phyloP scores from a whole-genome alignment of 35 echinoderm and acorn worm genomes.

The Heliocidaris tuberculata region DNA sequence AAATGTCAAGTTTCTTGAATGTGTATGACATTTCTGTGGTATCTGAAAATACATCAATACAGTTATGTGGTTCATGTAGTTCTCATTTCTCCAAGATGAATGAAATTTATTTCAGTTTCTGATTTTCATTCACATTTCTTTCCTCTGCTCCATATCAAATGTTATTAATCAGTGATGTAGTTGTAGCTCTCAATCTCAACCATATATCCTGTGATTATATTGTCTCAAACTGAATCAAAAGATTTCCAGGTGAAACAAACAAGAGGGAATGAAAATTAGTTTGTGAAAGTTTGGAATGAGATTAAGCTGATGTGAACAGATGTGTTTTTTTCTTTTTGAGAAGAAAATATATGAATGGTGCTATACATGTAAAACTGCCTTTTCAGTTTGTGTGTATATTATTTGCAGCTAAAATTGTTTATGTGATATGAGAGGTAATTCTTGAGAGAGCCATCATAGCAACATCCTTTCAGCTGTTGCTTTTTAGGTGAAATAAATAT shows the following conservation, averaged over 20 bases:
- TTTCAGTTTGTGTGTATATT: not conserved
- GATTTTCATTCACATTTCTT: too few relatives aligned
- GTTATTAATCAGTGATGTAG: not conserved
- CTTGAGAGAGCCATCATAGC: too few relatives aligned
- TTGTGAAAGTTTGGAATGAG: constrained; percentile 10
- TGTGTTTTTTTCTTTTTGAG: not conserved
- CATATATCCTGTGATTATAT: not conserved
- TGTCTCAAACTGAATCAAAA: not conserved
- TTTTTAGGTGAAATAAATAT: too few relatives aligned
- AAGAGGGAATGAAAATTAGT: not conserved
- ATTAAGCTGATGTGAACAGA: not conserved
- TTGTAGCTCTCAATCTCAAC: not conserved
- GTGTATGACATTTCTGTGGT: not conserved
- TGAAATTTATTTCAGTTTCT: too few relatives aligned
- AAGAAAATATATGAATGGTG: not conserved
- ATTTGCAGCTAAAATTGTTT: too few relatives aligned
- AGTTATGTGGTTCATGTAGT: not conserved
- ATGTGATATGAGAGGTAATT: too few relatives aligned
- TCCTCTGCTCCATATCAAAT: too few relatives aligned
- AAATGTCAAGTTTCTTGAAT: not conserved
- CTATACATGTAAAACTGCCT: not conserved
- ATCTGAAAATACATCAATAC: not conserved
- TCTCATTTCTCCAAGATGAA: not conserved
- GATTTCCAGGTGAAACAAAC: not conserved
- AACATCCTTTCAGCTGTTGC: too few relatives aligned